These are phyloP conservation scores for Tinea pellionella DNA, from an alignment of 2,888 invertebrate genomes.

Conservation along the genomic window DNA sequence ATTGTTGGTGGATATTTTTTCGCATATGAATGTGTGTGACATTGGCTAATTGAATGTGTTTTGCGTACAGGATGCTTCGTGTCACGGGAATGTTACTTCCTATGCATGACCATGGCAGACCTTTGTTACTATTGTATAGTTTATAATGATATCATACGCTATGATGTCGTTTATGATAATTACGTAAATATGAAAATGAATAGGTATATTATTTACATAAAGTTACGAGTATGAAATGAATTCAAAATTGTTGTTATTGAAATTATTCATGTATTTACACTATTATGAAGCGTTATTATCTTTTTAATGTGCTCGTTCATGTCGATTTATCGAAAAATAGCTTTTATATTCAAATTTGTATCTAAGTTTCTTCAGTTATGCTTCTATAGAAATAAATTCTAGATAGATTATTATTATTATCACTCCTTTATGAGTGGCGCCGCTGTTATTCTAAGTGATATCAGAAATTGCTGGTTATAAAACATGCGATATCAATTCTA, in stretches of 20 bases:
- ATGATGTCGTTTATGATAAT: conserved; percentile 3
- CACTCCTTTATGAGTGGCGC: not conserved
- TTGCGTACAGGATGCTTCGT: conserved; percentile 4
- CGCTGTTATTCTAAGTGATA: not conserved
- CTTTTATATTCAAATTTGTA: not conserved
- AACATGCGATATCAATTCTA: not conserved
- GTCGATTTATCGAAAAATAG: not conserved
- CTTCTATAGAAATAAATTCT: not conserved
- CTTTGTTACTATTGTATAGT: not conserved
- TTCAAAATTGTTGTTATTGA: conserved; percentile 4
- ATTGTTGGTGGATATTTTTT: conserved; percentile 13
- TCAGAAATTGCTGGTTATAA: not conserved
- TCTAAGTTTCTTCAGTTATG: not conserved
- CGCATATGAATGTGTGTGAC: conserved; percentile 7
- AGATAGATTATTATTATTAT: not conserved
- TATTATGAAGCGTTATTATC: not conserved
- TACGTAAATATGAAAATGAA: conserved; percentile 8
- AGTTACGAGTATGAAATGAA: not conserved
- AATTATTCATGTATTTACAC: not conserved
- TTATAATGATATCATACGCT: conserved; percentile 4
- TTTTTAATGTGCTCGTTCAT: not conserved
- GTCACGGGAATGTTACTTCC: conserved; percentile 7
- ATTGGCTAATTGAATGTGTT: conserved; percentile 9
- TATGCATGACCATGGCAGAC: conserved; percentile 1
- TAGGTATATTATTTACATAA: not conserved